A percentile compares a stretch with the other conserved stretches of the same genome.
These are phyloP conservation scores for Drosophila melanogaster DNA, from an alignment of 1,140 invertebrate genomes.

Conservation along the genomic window DNA sequence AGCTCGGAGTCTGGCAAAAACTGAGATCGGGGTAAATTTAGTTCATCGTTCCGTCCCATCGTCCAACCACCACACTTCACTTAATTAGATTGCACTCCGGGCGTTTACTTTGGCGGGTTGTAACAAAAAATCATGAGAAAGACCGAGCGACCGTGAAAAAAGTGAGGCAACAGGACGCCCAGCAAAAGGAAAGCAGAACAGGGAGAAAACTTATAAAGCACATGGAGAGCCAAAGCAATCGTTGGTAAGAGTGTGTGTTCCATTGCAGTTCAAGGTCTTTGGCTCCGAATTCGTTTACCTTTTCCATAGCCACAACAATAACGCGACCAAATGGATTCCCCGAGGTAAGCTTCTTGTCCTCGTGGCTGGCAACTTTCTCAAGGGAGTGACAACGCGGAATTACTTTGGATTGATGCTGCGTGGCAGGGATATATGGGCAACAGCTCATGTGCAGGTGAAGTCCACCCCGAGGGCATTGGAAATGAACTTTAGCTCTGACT, in stretches of 20 bases:
- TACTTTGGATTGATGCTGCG: background rate
- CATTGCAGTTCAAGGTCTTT: conserved; percentile 41
- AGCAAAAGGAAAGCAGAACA: background rate
- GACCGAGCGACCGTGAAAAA: conserved; percentile 5
- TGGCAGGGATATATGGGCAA: background rate
- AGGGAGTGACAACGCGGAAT: background rate
- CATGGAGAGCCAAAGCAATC: conserved; percentile 50
- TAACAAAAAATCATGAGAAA: conserved; percentile 9
- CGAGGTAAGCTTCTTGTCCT: conserved; percentile 20
- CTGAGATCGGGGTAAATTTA: conserved; percentile 6
- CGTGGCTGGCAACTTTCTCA: conserved; percentile 4
- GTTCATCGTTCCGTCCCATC: conserved; percentile 7
- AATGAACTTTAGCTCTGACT: background rate
- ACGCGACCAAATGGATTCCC: conserved; percentile 46
- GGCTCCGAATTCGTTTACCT: background rate
- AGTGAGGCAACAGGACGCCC: conserved; percentile 35
- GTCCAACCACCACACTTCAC: conserved; percentile 49
- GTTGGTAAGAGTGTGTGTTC: conserved; percentile 23
- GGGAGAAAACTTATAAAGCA: conserved; percentile 48
- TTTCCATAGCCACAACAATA: conserved; percentile 46
- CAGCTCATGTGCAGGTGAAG: background rate
- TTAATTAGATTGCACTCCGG: conserved; percentile 69
- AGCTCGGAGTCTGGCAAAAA: background rate
- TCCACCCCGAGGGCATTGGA: background rate
- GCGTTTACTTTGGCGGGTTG: conserved; percentile 48